Base-by-base conservation (phyloP, 2,797 vertebrate genomes). In the Danio albolineatus region DNA sequence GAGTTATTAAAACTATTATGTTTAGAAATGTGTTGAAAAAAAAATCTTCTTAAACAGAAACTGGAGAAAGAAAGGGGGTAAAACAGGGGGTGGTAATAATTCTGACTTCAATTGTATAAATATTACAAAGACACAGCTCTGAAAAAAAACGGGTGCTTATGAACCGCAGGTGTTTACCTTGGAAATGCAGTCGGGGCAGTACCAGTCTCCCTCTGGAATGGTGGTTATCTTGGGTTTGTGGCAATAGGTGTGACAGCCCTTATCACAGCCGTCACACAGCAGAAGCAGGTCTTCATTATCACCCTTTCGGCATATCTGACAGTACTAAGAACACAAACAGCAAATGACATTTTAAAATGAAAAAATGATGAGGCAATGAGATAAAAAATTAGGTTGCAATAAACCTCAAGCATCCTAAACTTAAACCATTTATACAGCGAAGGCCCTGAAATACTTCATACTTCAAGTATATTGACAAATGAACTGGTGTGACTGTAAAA, bases 131-230 rank as follows among this genome's bases (percentile, higher is more conserved):
- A 28, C 28, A 59, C 12, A 12, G 16, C 61, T 64, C 61, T 64
- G 9, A 44, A 19, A 64, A 44, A 10, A 67, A 48, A 61, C n/a
- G 14, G 17, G 16, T 13, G 61, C 2, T 61, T 48, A 46, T 39
- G 14, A 62, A 17, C 6, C 28, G 19, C 44, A 73, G 4, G 69
- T 0, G 6, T 70, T 91, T 94, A 99, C 98, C 96, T 98, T 98
- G 80, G 97, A 96, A 88, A 99, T 99, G 93, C 98, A 99, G 85
- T 97, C 94, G 2, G 98, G 98, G 90, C 98, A 99, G 93, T 98
- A 99, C 98, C 98, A 99, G 91, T 99, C 98, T 82, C 98, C 98
- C 75, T 99, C 98, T 0, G 98, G 98, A 86, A 99, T 99, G 79
- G 91, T 92, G 76, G 95, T 97, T 89, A 99, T 98, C 91, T 98